Conservation (phyloP, 1,140 invertebrate genomes). For the Trichonephila clavipes region DNA sequence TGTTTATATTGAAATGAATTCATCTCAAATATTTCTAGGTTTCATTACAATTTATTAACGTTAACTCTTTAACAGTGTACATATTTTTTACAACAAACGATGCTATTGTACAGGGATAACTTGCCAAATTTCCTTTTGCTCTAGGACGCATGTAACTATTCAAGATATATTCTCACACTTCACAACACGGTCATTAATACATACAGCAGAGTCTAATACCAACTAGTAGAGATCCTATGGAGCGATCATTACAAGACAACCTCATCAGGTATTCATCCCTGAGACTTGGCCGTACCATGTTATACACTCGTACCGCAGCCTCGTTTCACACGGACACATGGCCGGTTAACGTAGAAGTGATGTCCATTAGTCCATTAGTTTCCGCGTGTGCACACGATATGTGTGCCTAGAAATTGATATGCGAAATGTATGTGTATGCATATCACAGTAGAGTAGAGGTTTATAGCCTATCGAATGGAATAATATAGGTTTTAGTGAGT, state of each 20-base stretch:
- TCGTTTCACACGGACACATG: neutral
- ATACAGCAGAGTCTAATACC: neutral
- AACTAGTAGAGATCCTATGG: neutral
- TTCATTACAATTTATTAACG: no score
- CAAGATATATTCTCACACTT: no score
- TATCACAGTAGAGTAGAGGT: neutral
- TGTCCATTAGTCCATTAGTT: neutral
- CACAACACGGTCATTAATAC: no score
- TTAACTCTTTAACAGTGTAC: no score
- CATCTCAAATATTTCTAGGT: no score
- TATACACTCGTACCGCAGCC: neutral
- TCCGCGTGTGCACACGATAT: neutral
- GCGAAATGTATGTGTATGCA: neutral
- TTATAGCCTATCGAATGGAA: neutral
- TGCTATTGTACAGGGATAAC: no score
- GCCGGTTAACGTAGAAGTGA: neutral
- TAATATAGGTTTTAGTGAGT: neutral
- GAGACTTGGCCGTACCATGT: neutral
- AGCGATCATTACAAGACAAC: neutral
- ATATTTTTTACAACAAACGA: no score
- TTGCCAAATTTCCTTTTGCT: no score
- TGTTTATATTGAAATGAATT: no score
- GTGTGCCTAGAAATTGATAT: no score
- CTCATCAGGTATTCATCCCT: neutral
- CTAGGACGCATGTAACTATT: no score